Conservation (phyloP, 2,113 vertebrate genomes). For the Falcunculus frontatus region DNA sequence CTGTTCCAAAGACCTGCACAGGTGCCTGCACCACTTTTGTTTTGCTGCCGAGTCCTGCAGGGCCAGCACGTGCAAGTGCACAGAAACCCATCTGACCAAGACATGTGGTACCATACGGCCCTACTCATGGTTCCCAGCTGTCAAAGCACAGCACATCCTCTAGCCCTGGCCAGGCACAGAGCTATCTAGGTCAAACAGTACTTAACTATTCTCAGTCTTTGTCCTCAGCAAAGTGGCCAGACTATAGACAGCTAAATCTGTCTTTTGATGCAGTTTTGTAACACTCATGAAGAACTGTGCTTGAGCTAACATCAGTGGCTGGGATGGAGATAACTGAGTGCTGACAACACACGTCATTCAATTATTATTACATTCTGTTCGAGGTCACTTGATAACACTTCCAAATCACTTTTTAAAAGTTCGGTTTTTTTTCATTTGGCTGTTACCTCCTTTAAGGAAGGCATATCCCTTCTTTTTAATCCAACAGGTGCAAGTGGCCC, state of each 20-base stretch:
- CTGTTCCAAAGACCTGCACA: background rate
- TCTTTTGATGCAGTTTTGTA: background rate
- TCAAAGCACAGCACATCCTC: background rate
- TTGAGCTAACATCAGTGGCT: background rate
- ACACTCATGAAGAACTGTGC: background rate
- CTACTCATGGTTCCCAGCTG: background rate
- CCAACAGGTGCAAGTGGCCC: background rate
- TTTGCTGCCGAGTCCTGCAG: background rate
- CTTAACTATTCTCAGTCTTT: background rate
- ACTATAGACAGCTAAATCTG: background rate
- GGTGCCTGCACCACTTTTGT: background rate
- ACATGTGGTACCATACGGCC: accelerated
- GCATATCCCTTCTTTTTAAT: background rate
- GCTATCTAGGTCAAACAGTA: background rate
- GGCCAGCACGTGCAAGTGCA: background rate
- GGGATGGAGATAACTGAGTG: background rate
- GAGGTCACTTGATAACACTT: background rate
- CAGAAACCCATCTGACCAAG: background rate
- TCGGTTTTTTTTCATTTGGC: background rate
- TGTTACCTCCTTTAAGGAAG: background rate
- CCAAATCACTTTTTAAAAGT: background rate
- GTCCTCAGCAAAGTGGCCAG: background rate
- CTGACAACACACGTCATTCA: background rate
- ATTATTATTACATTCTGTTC: background rate
- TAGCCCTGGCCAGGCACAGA: background rate